These are phyloP conservation scores for Dyspetes luteomarginatus DNA, from an alignment of 2,888 invertebrate species.

Conservation along the genomic window DNA sequence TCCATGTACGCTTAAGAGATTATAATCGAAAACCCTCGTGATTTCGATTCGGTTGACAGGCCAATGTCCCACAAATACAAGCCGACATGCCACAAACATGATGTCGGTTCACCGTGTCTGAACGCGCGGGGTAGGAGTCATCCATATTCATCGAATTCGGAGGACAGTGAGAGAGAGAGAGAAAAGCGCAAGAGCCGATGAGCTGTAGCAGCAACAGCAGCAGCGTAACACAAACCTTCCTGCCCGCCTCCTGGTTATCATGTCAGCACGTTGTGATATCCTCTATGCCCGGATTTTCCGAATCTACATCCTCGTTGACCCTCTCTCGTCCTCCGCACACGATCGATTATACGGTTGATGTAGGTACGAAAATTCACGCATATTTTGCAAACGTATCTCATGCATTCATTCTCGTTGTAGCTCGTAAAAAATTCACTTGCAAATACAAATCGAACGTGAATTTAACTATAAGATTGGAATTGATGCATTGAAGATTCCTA, in stretches of 20 bases:
- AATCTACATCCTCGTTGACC: constrained; percentile 35
- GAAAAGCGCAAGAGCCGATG: constrained; percentile 32
- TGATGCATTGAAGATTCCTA: no score
- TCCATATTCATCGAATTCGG: constrained; percentile 75
- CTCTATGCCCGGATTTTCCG: constrained; percentile 64
- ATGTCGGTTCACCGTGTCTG: constrained; percentile 51
- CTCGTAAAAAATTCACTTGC: no score
- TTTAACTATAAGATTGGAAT: no score
- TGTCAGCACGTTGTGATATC: constrained; percentile 67
- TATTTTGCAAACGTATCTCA: no score
- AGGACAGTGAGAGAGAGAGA: constrained; percentile 33
- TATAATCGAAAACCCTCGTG: constrained; percentile 80
- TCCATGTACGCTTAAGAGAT: constrained; percentile 75
- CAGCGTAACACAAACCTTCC: constrained; percentile 67
- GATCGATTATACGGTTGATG: constrained; percentile 65
- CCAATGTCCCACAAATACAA: constrained; percentile 78
- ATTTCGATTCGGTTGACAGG: constrained; percentile 76
- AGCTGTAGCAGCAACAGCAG: constrained; percentile 35
- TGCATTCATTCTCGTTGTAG: no score
- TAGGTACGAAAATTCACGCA: constrained; percentile 52
- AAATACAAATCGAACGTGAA: no score
- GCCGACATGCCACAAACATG: constrained; percentile 44
- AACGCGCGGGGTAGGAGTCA: constrained; percentile 72
- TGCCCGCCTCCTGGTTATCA: constrained; percentile 64
- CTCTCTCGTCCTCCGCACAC: constrained; percentile 37